Conservation (phyloP, 2,888 invertebrate species). For the Prosopocoilus inquinatus region DNA sequence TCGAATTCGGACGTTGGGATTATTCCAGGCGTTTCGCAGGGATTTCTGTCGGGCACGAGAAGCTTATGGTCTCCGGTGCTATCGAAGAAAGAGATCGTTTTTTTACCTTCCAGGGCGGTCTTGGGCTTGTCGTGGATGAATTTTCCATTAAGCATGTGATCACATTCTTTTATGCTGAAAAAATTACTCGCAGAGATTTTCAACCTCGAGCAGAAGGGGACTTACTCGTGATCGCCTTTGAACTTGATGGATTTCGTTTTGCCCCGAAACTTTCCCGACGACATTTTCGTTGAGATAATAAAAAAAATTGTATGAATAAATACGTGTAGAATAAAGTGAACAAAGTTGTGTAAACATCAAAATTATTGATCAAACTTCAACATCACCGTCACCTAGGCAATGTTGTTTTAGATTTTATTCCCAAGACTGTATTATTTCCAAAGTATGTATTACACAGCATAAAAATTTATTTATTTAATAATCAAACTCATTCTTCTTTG, state of each 20-base stretch:
- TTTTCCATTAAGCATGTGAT: conserved; percentile 40
- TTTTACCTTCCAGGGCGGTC: conserved; percentile 38
- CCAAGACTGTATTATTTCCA: neutral
- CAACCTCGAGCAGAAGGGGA: too few species aligned
- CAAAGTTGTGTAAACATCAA: too few species aligned
- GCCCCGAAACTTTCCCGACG: too few species aligned
- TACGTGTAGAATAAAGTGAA: too few species aligned
- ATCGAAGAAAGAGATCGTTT: conserved; percentile 31
- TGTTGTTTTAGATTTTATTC: neutral
- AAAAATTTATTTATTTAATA: conserved; percentile 1
- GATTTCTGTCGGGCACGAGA: conserved; percentile 54
- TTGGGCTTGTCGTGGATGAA: conserved; percentile 42
- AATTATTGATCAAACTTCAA: too few species aligned
- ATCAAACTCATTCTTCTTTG: conserved; percentile 31
- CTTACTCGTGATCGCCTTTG: too few species aligned
- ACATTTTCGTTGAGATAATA: neutral
- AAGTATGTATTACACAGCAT: neutral
- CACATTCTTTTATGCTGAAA: conserved; percentile 38
- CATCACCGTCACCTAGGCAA: too few species aligned
- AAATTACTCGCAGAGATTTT: neutral
- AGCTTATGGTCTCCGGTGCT: conserved; percentile 51
- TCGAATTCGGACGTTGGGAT: conserved; percentile 61
- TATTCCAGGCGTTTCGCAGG: conserved; percentile 59
- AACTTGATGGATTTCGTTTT: too few species aligned
- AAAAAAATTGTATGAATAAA: too few species aligned